These are phyloP conservation scores for Phlogophora meticulosa DNA, from an alignment of 2,888 invertebrate species.

Conservation along the genomic window DNA sequence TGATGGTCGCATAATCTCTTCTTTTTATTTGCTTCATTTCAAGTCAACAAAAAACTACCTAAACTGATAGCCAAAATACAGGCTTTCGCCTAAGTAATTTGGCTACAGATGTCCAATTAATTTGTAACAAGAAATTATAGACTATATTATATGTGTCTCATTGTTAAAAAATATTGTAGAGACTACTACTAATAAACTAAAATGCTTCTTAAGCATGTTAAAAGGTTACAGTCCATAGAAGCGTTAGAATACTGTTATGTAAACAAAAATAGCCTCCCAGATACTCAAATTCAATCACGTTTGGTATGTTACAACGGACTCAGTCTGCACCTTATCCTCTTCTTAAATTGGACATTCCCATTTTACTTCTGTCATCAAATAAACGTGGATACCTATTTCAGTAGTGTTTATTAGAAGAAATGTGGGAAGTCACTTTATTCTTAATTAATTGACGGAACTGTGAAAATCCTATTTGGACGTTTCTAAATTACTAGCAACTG, in stretches of 20 bases:
- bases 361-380: conserved; percentile 56
- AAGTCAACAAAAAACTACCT: no score
- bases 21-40: background rate
- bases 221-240: background rate
- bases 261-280: conserved; percentile 16
- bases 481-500: conserved; percentile 4
- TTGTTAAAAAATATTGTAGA: no score
- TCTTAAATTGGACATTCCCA: conserved; percentile 43
- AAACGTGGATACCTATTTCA: conserved; percentile 24
- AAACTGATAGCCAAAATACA: no score
- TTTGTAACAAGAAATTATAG: no score
- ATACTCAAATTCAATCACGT: conserved; percentile 55
- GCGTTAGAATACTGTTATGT: background rate
- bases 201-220: no score
- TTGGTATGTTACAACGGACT: conserved; percentile 40
- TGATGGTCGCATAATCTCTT: no score
- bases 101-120: no score
- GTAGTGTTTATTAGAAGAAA: conserved; percentile 39
- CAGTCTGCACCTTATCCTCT: conserved; percentile 34
- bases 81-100: no score
- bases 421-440: conserved; percentile 28
- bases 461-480: conserved; percentile 32
- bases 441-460: conserved; percentile 37
- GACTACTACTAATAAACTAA: no score
- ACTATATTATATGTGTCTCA: no score